Base-by-base conservation (phyloP, 2,888 invertebrate species). In the Amphiduros pacificus region DNA sequence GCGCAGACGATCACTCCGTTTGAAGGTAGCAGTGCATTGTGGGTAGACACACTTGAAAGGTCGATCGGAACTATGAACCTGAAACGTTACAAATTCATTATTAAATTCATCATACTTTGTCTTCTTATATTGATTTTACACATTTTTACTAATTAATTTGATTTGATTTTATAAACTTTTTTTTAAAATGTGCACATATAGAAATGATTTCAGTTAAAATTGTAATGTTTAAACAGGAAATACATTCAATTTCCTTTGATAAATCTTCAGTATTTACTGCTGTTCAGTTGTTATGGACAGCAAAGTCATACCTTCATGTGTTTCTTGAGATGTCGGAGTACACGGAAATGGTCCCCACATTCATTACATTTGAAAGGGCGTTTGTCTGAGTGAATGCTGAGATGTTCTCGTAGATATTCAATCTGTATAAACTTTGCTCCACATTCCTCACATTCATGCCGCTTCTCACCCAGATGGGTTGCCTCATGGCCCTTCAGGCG, bases 331-430 rank as follows among this genome's bases (percentile, higher is more conserved):
- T 48, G 48, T 28, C 56, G 22, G 4, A n/a, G 2, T 14, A 28
- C 20, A 2, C 56, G 28, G 31, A 57, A 57, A 11, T 4, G 5
- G 48, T 6, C 5, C 1, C 22, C 31, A 22, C 56, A 57, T 2
- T 17, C 20, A 1, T 48, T 6, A 41, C 56, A 57, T 24, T 57
- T 26, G 28, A 31, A 28, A 2, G 56, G 56, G 24, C 22, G 24
- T 6, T 1, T 41, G 1, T 17, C 17, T 1, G 29, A 20, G 22
- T 57, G 56, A n/a, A 57, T 48, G 24, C 49, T 57, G 41, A 29
- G n/a, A 29, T 57, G 56, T 20, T 57, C 56, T 20, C 56, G 48
- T 14, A 57, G 22, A 22, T 57, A 57, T 22, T 57, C 56, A 11
- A 48, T 49, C 49, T 57, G 56, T 22, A 57, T 57, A 22, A 49